These are phyloP conservation scores for Teleogryllus occipitalis DNA, from an alignment of 1,140 invertebrate genomes.

Conservation along the genomic window DNA sequence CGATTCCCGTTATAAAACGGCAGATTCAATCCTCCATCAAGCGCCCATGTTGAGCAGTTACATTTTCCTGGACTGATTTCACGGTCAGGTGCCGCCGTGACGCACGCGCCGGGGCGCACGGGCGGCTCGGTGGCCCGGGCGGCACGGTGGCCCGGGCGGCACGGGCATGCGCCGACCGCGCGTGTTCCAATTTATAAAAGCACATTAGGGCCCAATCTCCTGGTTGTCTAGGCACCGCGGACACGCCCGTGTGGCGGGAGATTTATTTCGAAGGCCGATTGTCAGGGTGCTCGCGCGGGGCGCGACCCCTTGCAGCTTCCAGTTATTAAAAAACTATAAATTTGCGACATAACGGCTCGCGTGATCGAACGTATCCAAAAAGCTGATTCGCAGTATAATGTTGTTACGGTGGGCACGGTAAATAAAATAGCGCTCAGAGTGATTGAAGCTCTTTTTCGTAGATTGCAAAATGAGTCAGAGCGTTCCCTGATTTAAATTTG, in stretches of 20 bases:
- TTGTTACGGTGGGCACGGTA: background rate
- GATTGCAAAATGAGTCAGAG: too few relatives aligned
- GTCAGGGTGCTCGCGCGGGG: background rate
- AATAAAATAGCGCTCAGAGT: background rate
- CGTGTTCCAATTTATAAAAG: constrained; percentile 1
- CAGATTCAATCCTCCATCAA: background rate
- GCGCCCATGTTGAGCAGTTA: background rate
- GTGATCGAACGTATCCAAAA: too few relatives aligned
- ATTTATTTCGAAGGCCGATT: background rate
- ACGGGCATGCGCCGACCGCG: too few relatives aligned
- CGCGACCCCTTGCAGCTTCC: background rate
- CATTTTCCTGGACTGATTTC: constrained; percentile 4
- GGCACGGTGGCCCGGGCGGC: background rate
- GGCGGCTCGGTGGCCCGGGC: background rate
- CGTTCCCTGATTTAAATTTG: too few relatives aligned
- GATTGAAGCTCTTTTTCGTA: background rate
- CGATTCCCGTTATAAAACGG: constrained; percentile 3
- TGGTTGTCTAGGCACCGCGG: background rate
- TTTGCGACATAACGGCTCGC: background rate
- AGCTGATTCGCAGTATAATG: too few relatives aligned
- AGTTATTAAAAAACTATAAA: background rate
- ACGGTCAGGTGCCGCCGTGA: background rate
- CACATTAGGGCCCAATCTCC: background rate
- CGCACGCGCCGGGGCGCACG: background rate
- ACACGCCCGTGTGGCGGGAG: background rate